Evolutionary conservation across 2,113 vertebrate species (phyloP).

Genomic region (Thunnus thynnus): DNA sequence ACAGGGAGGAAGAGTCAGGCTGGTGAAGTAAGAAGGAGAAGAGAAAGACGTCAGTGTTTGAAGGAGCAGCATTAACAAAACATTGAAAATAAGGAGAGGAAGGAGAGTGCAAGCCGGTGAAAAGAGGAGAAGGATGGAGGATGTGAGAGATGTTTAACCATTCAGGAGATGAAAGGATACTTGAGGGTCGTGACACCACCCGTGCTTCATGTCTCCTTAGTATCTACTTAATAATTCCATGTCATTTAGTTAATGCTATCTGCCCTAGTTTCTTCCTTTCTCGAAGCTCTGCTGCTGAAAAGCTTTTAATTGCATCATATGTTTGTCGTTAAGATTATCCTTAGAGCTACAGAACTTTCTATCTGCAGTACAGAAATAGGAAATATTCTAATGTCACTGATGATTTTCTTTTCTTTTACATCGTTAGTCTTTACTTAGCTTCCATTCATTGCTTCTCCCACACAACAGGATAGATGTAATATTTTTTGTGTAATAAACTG

Average conservation of each 20-base stretch:
- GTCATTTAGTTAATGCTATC: slow-evolving; percentile 56
- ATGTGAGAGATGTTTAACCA: slow-evolving; percentile 48
- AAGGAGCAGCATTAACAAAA: slow-evolving; percentile 10
- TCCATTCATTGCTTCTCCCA: neutral
- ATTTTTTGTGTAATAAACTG: slow-evolving; percentile 4
- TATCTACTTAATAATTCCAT: slow-evolving; percentile 65
- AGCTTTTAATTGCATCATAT: slow-evolving; percentile 7
- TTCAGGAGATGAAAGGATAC: slow-evolving; percentile 67
- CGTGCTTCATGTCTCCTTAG: slow-evolving; percentile 41
- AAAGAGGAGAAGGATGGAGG: slow-evolving; percentile 24
- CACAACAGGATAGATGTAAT: neutral
- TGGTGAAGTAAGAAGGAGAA: neutral
- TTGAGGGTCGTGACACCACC: slow-evolving; percentile 47
- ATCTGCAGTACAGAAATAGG: slow-evolving; percentile 13
- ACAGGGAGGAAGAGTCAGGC: neutral
- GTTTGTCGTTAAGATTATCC: slow-evolving; percentile 10
- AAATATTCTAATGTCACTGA: slow-evolving; percentile 27
- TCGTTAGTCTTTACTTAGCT: neutral
- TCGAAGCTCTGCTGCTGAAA: slow-evolving; percentile 17
- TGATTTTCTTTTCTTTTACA: slow-evolving; percentile 1
- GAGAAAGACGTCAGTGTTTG: neutral
- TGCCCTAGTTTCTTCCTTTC: slow-evolving; percentile 42
- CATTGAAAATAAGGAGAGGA: slow-evolving; percentile 12
- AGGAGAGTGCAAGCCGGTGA: slow-evolving; percentile 6
- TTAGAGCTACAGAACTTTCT: neutral